These are phyloP conservation scores for Bimastos eiseni DNA, from an alignment of 2,888 invertebrate species.

Conservation along the genomic window DNA sequence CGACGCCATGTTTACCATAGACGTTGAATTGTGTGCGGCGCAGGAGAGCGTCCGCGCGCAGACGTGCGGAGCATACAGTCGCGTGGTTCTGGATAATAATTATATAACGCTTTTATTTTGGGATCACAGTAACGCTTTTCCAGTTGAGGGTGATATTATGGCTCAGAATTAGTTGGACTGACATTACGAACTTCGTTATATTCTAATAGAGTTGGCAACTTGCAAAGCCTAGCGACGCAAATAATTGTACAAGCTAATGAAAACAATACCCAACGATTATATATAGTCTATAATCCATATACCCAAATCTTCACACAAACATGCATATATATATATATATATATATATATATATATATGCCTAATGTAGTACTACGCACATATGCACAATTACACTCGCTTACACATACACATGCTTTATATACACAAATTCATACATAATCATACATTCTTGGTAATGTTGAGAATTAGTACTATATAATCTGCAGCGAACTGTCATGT, in stretches of 20 bases:
- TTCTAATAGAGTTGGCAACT: not conserved
- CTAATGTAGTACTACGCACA: no score
- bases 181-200: not conserved
- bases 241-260: no score
- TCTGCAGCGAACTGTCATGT: no score
- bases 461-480: no score
- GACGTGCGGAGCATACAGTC: not conserved
- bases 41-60: not conserved
- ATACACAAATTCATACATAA: no score
- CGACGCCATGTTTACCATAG: constrained; percentile 13
- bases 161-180: not conserved
- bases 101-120: not conserved
- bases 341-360: no score
- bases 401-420: not conserved
- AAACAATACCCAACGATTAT: no score
- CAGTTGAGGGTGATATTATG: not conserved
- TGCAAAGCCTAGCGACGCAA: no score
- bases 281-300: no score
- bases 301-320: no score
- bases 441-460: no score
- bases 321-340: not conserved
- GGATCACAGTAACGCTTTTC: not conserved
- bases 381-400: not conserved
- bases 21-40: not conserved
- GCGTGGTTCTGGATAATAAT: not conserved